phyloP scores from a whole-genome alignment of 1,140 invertebrate species.

The Papilio machaon region DNA sequence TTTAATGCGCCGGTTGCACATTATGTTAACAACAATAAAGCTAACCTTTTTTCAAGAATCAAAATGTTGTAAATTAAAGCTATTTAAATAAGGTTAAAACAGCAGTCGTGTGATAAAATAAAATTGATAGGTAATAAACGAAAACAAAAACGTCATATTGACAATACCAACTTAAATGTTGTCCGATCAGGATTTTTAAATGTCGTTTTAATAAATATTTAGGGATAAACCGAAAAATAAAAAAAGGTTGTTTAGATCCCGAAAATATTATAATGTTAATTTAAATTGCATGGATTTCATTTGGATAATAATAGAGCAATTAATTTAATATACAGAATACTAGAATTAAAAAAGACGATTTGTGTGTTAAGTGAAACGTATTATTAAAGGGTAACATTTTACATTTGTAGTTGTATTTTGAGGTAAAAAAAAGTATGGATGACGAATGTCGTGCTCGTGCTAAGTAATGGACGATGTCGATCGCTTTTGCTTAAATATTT shows the following conservation, averaged over 20 bases:
- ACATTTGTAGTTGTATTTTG: conserved; percentile 17
- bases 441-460: conserved; percentile 30
- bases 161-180: background rate
- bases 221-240: too few relatives aligned
- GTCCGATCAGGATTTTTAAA: background rate
- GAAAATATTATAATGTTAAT: background rate
- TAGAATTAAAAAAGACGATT: background rate
- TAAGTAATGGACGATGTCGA: conserved; percentile 28
- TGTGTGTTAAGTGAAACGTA: background rate
- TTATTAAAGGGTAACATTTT: conserved; percentile 17
- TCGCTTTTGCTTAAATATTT: conserved; percentile 25
- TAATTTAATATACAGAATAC: background rate
- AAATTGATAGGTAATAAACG: background rate
- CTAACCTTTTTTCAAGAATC: too few relatives aligned
- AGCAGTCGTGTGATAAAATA: background rate
- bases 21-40: too few relatives aligned
- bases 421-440: conserved; percentile 14
- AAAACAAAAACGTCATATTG: background rate
- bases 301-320: background rate
- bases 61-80: too few relatives aligned
- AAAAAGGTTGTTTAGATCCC: background rate
- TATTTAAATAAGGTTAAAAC: background rate
- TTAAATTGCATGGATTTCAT: background rate
- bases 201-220: background rate
- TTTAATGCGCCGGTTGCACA: too few relatives aligned